Base-by-base conservation (phyloP, 64 coral and sea anemone species). In the Stichodactyla helianthus region DNA sequence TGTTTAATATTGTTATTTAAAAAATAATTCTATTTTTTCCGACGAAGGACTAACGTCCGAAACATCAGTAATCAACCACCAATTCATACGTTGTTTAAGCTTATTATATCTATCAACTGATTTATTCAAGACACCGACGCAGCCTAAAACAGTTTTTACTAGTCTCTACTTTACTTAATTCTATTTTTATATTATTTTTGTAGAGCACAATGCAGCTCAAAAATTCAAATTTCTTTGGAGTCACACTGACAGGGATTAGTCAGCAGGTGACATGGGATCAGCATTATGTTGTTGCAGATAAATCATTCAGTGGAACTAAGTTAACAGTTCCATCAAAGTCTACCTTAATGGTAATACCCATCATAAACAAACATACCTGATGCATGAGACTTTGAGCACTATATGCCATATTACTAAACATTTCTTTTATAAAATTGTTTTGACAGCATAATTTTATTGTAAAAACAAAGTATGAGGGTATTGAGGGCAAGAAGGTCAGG, bases 181-280 rank as follows among this genome's bases (percentile, higher is more conserved):
- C 16, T 19, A 71, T 71, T 8, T 70, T 9, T 59, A 15, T 20
- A 54, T 84, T 84, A 44, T 68, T 31, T 74, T 31, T 74, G 9
- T 70, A 96, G 94, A 92, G 27, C 55, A 96, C 88, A 77, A 79
- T 87, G 77, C 9, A 89, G 83, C 54, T 96, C 68, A 56, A 82
- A 7, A 96, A 96, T 84, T 82, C 84, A 53, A 96, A 96, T 68
- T 96, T 92, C 54, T 93, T 96, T 93, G 67, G 82, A 70, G 94
- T 89, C 35, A 52, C 19, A 27, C 53, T 93, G 67, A 86, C 68
- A 77, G 58, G 64, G 50, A 61, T 96, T 17, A 63, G 3, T 86
- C 55, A 59, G 54, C 90, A 95, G 89, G 90, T 95, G 50, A 95
- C 80, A 22, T 95, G 94, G 94, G 84, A 92, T 79, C 67, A 87